Conservation (phyloP, 2,888 invertebrate genomes). For the Anodontia alba region DNA sequence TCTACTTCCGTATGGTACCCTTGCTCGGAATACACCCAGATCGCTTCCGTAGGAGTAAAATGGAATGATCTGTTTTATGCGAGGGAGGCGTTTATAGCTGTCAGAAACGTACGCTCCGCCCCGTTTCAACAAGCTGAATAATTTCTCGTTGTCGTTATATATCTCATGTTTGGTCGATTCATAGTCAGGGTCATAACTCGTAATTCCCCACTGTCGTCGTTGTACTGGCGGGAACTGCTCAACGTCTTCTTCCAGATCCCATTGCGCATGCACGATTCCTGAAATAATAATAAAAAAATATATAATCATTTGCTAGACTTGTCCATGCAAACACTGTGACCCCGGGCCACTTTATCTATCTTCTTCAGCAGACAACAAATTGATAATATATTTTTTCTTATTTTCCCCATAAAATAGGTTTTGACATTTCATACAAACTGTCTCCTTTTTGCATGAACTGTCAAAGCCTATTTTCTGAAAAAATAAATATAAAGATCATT, state of each 20-base stretch:
- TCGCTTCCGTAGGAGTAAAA: slow-evolving; percentile 49
- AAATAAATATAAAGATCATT: too few relatives aligned
- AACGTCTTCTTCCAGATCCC: background rate
- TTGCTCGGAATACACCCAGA: slow-evolving; percentile 19
- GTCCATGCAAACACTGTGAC: too few relatives aligned
- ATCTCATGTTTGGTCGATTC: slow-evolving; percentile 26
- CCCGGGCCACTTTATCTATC: too few relatives aligned
- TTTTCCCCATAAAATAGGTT: too few relatives aligned
- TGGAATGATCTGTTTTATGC: slow-evolving; percentile 51
- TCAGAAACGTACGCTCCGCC: background rate
- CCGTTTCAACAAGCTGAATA: slow-evolving; percentile 23
- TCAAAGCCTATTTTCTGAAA: too few relatives aligned
- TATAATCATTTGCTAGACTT: too few relatives aligned
- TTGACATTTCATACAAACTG: too few relatives aligned
- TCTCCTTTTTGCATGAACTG: too few relatives aligned
- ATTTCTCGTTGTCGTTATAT: slow-evolving; percentile 12
- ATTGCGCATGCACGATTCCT: slow-evolving; percentile 10
- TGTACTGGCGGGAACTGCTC: background rate
- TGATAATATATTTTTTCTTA: too few relatives aligned
- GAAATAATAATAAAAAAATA: background rate
- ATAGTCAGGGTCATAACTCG: slow-evolving; percentile 24
- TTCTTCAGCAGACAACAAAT: too few relatives aligned
- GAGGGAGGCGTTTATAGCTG: slow-evolving; percentile 26
- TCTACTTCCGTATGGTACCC: background rate
- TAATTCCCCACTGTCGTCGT: background rate